Conservation (phyloP, 2,888 invertebrate genomes). For the Agonopterix alstromeriana region DNA sequence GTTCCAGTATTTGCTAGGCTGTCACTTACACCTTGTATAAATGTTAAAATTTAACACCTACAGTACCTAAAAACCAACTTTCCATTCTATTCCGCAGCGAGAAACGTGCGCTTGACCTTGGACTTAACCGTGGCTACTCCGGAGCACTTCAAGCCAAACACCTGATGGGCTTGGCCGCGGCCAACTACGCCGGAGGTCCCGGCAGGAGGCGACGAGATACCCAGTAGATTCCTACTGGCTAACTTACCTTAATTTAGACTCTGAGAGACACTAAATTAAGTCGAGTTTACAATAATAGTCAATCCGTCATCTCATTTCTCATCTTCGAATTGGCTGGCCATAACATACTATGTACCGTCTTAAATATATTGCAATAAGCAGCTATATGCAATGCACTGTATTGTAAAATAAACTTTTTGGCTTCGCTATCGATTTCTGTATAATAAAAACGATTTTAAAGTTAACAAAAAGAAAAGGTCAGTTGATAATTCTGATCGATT, state of each 20-base stretch:
- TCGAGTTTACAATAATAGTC: neutral
- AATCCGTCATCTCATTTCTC: neutral
- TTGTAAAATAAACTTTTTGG: too few relatives aligned
- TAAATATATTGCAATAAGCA: neutral
- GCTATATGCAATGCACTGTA: too few relatives aligned
- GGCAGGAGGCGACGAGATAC: constrained; percentile 88
- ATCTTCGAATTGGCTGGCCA: constrained; percentile 8
- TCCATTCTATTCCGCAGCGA: constrained; percentile 75
- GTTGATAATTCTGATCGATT: too few relatives aligned
- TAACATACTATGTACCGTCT: neutral
- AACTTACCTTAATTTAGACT: neutral
- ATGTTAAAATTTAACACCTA: too few relatives aligned
- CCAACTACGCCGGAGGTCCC: constrained; percentile 92
- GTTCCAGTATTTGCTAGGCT: too few relatives aligned
- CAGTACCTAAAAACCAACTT: neutral
- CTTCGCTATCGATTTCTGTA: too few relatives aligned
- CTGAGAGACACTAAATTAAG: neutral
- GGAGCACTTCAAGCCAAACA: constrained; percentile 94
- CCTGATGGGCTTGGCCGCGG: constrained; percentile 92
- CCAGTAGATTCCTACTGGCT: constrained; percentile 30
- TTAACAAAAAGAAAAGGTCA: too few relatives aligned
- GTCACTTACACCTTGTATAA: too few relatives aligned
- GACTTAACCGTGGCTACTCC: constrained; percentile 91
- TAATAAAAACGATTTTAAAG: too few relatives aligned
- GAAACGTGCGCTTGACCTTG: constrained; percentile 92